These are phyloP conservation scores for Alloscopus bannaensis DNA, from an alignment of 2,888 invertebrate species.

Conservation along the genomic window DNA sequence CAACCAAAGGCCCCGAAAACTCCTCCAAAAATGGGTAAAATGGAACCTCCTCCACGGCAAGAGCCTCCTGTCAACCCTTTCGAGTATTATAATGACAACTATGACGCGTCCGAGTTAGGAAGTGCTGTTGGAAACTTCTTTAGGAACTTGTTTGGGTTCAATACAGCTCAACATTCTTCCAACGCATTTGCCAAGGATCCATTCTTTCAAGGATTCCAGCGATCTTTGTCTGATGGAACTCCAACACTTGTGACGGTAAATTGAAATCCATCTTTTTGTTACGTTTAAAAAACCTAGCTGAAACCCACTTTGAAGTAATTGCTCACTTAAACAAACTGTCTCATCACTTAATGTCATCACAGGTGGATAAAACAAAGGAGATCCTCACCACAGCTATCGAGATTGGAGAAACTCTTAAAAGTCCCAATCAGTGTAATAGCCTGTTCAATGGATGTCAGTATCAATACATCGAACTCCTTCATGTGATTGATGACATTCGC, in stretches of 20 bases:
- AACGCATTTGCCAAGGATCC: constrained; percentile 39
- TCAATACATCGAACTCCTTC: constrained; percentile 49
- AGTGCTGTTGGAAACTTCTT: constrained; percentile 44
- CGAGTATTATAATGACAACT: background rate
- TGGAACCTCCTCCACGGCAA: constrained; percentile 1
- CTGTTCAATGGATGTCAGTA: constrained; percentile 59
- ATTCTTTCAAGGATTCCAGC: constrained; percentile 57
- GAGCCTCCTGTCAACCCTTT: constrained; percentile 16
- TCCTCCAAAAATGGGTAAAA: constrained; percentile 1
- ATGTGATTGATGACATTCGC: constrained; percentile 52
- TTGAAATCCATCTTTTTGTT: too few species aligned
- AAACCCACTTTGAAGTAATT: too few species aligned
- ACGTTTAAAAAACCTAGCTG: background rate
- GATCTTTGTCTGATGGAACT: constrained; percentile 52
- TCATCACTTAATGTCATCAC: background rate
- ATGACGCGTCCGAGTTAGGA: background rate
- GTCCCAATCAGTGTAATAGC: constrained; percentile 62
- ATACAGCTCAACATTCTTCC: background rate
- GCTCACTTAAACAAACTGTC: background rate
- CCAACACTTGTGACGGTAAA: constrained; percentile 51
- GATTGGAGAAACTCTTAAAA: constrained; percentile 61
- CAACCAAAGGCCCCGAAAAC: constrained; percentile 10
- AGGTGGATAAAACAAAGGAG: constrained; percentile 61
- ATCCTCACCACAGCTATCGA: constrained; percentile 65
- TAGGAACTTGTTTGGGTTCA: constrained; percentile 41